phyloP scores from a whole-genome alignment of 2,797 vertebrate genomes.

The Pogoniulus pusillus region DNA sequence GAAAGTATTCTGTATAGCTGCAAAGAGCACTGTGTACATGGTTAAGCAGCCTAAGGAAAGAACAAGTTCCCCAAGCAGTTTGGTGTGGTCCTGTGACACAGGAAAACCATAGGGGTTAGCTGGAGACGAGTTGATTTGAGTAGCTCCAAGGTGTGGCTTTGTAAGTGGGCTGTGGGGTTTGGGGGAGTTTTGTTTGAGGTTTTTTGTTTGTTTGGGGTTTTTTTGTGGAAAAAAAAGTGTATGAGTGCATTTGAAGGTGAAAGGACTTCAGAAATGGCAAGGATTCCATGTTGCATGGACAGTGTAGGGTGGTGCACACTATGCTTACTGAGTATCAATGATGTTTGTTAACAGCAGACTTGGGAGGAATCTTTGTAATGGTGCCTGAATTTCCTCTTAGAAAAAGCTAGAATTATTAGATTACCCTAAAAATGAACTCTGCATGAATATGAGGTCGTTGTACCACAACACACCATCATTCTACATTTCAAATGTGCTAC shows the following conservation, averaged over 20 bases:
- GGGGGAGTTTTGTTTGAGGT: rapidly evolving
- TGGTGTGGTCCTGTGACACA: neutral
- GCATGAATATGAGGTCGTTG: neutral
- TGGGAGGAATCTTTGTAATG: neutral
- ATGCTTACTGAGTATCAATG: rapidly evolving
- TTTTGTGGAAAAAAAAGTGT: neutral
- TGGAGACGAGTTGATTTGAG: neutral
- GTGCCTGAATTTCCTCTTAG: neutral
- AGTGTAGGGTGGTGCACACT: neutral
- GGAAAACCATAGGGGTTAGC: neutral
- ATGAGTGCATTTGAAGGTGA: neutral
- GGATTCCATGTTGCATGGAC: neutral
- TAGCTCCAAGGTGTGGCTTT: neutral
- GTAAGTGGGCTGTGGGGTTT: neutral
- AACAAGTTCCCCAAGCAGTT: neutral
- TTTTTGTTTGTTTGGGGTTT: neutral
- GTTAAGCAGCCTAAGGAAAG: neutral
- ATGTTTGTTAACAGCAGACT: neutral
- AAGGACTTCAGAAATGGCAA: neutral
- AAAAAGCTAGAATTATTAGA: neutral
- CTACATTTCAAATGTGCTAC: neutral
- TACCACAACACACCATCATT: neutral
- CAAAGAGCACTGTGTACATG: neutral
- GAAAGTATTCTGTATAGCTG: neutral
- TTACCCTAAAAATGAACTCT: neutral